These are phyloP conservation scores for Mesochorus sp. DNA, from an alignment of 2,888 invertebrate species.

Conservation along the genomic window DNA sequence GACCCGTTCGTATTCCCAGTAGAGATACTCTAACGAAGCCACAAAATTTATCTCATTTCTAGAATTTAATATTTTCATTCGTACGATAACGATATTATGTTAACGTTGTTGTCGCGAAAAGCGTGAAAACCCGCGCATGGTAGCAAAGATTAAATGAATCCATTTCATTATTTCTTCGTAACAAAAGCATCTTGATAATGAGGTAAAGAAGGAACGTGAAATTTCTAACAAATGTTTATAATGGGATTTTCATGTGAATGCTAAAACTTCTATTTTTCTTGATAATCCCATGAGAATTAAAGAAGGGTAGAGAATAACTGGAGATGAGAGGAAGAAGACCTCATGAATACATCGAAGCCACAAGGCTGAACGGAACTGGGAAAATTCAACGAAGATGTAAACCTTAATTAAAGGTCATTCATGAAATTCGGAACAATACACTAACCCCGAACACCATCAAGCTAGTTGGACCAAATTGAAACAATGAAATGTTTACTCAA, in stretches of 20 bases:
- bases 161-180: conserved; percentile 38
- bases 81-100: conserved; percentile 30
- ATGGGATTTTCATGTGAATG: conserved; percentile 5
- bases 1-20: conserved; percentile 48
- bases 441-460: conserved; percentile 14
- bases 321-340: not conserved
- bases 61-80: conserved; percentile 22
- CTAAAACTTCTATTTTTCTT: conserved; percentile 6
- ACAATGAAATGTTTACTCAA: conserved; percentile 32
- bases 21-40: conserved; percentile 24
- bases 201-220: conserved; percentile 12
- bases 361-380: not conserved
- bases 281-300: not conserved
- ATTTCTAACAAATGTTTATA: conserved; percentile 12
- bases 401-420: conserved; percentile 48
- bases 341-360: not conserved
- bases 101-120: conserved; percentile 56
- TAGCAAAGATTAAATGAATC: conserved; percentile 46
- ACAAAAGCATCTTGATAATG: conserved; percentile 35
- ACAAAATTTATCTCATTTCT: conserved; percentile 44
- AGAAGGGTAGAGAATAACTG: not conserved
- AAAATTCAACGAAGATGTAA: conserved; percentile 23
- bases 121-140: conserved; percentile 65
- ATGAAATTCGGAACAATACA: conserved; percentile 33
- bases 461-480: conserved; percentile 18